Conservation (phyloP, 1,140 invertebrate species). For the Nautilus pompilius region DNA sequence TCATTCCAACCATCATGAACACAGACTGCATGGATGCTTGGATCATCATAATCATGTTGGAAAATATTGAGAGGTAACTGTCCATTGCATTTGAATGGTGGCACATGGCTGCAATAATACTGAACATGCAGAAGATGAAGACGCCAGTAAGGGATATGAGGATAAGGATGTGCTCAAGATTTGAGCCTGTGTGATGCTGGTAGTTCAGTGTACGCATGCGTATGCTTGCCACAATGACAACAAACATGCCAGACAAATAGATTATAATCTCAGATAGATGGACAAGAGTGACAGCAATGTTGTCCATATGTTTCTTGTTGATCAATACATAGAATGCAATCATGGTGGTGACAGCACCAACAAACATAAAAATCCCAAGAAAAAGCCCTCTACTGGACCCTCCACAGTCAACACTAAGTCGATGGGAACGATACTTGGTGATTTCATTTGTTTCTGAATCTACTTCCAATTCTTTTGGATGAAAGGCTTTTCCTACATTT, state of each 20-base stretch:
- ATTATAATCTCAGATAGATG: conserved; percentile 32
- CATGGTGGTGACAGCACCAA: conserved; percentile 88
- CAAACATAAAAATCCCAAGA: conserved; percentile 78
- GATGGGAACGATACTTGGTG: conserved; percentile 6
- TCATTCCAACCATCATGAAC: conserved; percentile 64
- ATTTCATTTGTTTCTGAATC: too few species aligned
- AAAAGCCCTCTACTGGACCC: conserved; percentile 85
- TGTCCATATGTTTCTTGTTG: conserved; percentile 1
- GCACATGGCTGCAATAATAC: conserved; percentile 80
- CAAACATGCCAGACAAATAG: conserved; percentile 25
- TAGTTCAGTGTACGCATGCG: conserved; percentile 85
- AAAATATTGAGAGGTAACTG: conserved; percentile 26
- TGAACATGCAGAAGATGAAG: conserved; percentile 89
- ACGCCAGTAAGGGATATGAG: conserved; percentile 88
- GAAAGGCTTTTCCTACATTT: conserved; percentile 37
- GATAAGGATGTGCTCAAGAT: conserved; percentile 84
- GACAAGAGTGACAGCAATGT: conserved; percentile 25
- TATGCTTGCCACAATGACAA: conserved; percentile 40
- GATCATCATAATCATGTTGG: conserved; percentile 65
- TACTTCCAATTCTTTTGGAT: too few species aligned
- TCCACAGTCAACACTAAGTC: conserved; percentile 63
- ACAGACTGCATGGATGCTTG: conserved; percentile 86
- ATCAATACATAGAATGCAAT: conserved; percentile 83
- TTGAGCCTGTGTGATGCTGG: conserved; percentile 76
- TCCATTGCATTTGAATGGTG: conserved; percentile 56